Evolutionary conservation across 2,797 vertebrate species (phyloP).

Genomic region (Lepilemur septentrionalis): DNA sequence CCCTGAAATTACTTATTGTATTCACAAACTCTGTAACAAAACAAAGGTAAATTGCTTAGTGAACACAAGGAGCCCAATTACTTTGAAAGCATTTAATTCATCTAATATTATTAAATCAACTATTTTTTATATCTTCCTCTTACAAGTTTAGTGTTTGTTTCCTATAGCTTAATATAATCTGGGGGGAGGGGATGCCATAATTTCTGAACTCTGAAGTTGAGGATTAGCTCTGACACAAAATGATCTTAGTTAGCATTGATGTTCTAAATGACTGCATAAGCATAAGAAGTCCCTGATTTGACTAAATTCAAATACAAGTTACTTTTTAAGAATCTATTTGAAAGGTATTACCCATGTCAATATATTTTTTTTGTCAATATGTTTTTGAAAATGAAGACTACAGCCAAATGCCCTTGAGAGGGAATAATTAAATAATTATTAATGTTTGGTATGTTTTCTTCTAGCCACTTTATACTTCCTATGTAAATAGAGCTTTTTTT

Average conservation of each 20-base stretch:
- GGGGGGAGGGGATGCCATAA: accelerated
- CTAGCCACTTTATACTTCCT: not conserved
- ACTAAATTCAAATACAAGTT: not conserved
- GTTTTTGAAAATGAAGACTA: not conserved
- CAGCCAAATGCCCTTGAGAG: not conserved
- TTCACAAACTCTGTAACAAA: not conserved
- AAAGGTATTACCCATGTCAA: not conserved
- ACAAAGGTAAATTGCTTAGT: not conserved
- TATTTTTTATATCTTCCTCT: not conserved
- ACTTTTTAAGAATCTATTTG: not conserved
- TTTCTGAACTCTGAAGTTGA: not conserved
- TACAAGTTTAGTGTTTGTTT: not conserved
- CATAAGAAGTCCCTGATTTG: not conserved
- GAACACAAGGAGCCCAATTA: not conserved
- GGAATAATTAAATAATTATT: not conserved
- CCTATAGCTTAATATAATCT: not conserved
- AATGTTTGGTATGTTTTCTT: not conserved
- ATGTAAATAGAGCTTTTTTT: not conserved
- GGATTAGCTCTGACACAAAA: not conserved
- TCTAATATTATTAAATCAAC: not conserved
- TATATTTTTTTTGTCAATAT: not conserved
- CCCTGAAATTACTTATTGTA: not conserved
- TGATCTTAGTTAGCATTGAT: not conserved
- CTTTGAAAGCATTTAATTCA: not conserved
- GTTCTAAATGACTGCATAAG: not conserved